These are phyloP conservation scores for Micrasema longulum DNA, from an alignment of 1,140 invertebrate genomes.

Conservation along the genomic window DNA sequence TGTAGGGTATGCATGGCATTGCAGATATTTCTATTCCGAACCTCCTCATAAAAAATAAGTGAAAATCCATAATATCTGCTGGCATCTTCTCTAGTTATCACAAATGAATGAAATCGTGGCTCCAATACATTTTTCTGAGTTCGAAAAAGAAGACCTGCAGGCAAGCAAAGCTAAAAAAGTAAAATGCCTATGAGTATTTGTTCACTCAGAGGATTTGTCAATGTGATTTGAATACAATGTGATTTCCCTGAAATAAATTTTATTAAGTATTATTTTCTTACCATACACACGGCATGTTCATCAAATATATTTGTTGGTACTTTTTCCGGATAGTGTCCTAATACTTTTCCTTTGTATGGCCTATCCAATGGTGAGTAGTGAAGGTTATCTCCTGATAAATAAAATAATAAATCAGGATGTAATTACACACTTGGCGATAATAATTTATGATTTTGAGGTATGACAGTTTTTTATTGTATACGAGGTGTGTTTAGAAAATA, in stretches of 20 bases:
- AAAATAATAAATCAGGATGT: too few relatives aligned
- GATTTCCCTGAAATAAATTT: too few relatives aligned
- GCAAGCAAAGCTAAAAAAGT: slow-evolving; percentile 86
- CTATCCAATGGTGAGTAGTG: slow-evolving; percentile 92
- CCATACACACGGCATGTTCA: slow-evolving; percentile 94
- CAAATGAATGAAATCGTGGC: slow-evolving; percentile 95
- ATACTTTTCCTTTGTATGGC: slow-evolving; percentile 93
- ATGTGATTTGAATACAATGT: too few relatives aligned
- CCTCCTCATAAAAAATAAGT: slow-evolving; percentile 95
- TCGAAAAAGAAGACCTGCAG: slow-evolving; percentile 91
- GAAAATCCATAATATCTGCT: slow-evolving; percentile 93
- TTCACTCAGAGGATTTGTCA: too few relatives aligned
- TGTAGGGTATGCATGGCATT: slow-evolving; percentile 95
- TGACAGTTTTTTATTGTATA: too few relatives aligned
- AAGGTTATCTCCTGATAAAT: slow-evolving; percentile 80
- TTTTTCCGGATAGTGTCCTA: slow-evolving; percentile 95
- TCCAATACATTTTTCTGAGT: slow-evolving; percentile 93
- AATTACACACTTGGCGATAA: too few relatives aligned
- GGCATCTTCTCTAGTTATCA: slow-evolving; percentile 97
- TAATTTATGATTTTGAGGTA: too few relatives aligned
- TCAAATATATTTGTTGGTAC: slow-evolving; percentile 93
- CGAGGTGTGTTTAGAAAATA: too few relatives aligned
- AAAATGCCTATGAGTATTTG: too few relatives aligned
- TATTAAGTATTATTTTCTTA: slow-evolving; percentile 62
- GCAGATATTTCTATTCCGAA: slow-evolving; percentile 90